Evolutionary conservation across 2,888 invertebrate species (phyloP), one percentile per base, ranked within the genome.

Genomic region (Polydrusus tereticollis): DNA sequence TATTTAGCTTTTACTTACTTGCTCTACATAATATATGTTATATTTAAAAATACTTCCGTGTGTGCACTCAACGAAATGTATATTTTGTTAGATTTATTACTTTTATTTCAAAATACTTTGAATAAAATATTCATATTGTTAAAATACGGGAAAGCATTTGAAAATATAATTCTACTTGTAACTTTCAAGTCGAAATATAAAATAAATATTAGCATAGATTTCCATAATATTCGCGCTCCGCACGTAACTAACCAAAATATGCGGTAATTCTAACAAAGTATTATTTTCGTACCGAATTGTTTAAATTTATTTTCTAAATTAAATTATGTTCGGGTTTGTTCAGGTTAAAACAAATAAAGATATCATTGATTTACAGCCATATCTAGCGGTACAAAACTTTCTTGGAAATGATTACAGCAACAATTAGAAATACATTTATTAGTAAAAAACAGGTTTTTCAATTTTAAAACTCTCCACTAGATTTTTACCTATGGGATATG

Each of bases 201-300:
- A 43, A 29, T 60, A 60, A 60, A 60, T 23, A 60, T 60, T 60
- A 26, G 26, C 60, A 60, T 60, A 43, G 2, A 60, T 60, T 60
- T 45, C 43, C 60, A 60, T 60, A 60, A 55, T 55, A 33, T 16
- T 29, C 29, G 29, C 52, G 33, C 52, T 29, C 5, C 16, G 18
- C 29, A 55, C 29, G 29, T 29, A 55, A 55, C 52, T 55, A 55
- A 55, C 52, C 52, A 8, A 55, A 55, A 55, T 55, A 29, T 55
- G 6, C 29, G 29, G 52, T 55, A 55, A 55, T 55, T 55, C 16
- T 55, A 29, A 29, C 29, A 55, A 55, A 16, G 23, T 55, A 18
- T 55, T 55, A 55, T 55, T 55, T 55, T 29, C 29, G 10, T 55
- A 2, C 52, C 29, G 1, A 18, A 29, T 8, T 6, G 10, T n/a